Percentiles rank a stretch among this genome's conserved stretches.
phyloP scores from a whole-genome alignment of 2,113 vertebrate species.

The Indicator maculatus region DNA sequence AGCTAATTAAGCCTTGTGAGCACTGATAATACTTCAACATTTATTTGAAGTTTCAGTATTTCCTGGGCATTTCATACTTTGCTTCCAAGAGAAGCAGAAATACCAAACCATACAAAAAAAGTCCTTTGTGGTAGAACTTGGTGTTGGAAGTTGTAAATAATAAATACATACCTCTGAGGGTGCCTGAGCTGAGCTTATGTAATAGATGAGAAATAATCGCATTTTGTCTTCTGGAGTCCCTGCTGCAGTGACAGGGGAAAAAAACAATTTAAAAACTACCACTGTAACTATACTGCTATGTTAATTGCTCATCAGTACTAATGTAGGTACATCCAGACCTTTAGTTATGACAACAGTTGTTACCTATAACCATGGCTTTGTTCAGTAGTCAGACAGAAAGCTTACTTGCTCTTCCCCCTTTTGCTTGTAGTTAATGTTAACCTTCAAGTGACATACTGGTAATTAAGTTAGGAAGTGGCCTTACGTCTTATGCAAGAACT shows the following conservation, averaged over 20 bases:
- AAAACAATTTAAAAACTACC: not conserved
- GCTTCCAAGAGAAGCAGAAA: not conserved
- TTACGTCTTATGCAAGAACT: not conserved
- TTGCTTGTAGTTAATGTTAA: not conserved
- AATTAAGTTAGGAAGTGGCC: not conserved
- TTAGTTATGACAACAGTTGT: not conserved
- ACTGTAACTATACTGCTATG: not conserved
- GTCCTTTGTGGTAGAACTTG: not conserved
- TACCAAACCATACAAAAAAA: not conserved
- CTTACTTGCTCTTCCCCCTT: not conserved
- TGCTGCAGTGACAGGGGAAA: conserved; percentile 72
- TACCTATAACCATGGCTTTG: not conserved
- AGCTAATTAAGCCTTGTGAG: not conserved
- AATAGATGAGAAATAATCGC: conserved; percentile 97
- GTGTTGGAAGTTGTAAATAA: not conserved
- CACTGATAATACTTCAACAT: not conserved
- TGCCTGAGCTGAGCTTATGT: conserved; percentile 88
- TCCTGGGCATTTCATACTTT: not conserved
- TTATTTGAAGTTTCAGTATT: not conserved
- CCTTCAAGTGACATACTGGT: not conserved
- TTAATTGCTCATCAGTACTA: not conserved
- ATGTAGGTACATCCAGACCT: not conserved
- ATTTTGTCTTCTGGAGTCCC: conserved; percentile 99
- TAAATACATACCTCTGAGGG: conserved; percentile 91
- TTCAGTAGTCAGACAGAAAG: not conserved